Base-by-base conservation (phyloP, 2,888 invertebrate genomes). In the Penaeus monodon region DNA sequence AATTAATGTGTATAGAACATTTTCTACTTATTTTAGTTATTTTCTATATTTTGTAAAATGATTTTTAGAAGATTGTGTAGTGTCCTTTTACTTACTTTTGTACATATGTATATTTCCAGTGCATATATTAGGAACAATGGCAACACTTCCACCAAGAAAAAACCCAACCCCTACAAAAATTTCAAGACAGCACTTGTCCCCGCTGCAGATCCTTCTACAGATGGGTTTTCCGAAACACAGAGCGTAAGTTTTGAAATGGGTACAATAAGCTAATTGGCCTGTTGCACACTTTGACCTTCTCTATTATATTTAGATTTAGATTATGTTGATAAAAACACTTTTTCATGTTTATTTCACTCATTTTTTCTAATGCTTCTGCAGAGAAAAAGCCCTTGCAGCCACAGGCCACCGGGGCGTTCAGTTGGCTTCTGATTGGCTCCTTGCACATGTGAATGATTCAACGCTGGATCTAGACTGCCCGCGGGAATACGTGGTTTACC, bases 221-320 rank as follows among this genome's bases (percentile, higher is more conserved):
- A 96, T 97, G 95, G 97, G 97, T 65, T 97, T 97, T 93, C 95
- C 96, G 8, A 96, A 95, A 93, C 95, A 96, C 91, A 94, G 97
- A 93, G 97, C 96, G 97, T 97, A 94, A 95, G 96, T 95, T 89
- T 70, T 24, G 10, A 24, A 12, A 49, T 6, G 2, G 49, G 12
- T 14, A 12, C 49, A 49, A 12, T 12, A 49, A 49, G 14, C 49
- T 14, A 12, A 49, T 49, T 49, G 14, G 2, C 14, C 49, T 49
- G 14, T 49, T 6, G 0, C 12, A 49, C 14, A 14, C 10, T 10
- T 14, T 49, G 49, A 14, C 49, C 12, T 49, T 14, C 8, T 49
- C 10, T 14, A 1, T 49, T 14, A 49, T 14, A 49, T 10, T 49
- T 49, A 1, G 49, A 49, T 49, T 0, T 12, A 12, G 49, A 49